These are phyloP conservation scores for Muscicapa striata DNA, from an alignment of 2,797 vertebrate species.

Conservation along the genomic window DNA sequence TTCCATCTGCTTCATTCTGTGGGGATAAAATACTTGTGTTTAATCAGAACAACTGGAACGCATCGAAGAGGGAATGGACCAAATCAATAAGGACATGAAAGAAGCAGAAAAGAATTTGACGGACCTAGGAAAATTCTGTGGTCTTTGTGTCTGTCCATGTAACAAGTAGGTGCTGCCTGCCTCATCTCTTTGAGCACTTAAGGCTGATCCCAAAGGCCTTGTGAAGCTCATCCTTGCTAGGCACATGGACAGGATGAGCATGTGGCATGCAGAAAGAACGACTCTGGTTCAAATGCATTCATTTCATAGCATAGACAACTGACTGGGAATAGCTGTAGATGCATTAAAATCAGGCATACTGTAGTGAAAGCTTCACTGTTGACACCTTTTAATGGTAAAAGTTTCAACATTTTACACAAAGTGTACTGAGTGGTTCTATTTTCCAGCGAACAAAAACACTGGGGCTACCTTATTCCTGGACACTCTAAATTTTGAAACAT, in stretches of 20 bases:
- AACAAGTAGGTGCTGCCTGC: constrained; percentile 99
- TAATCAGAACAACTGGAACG: constrained; percentile 99
- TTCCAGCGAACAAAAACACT: background rate
- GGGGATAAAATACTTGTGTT: constrained; percentile 99
- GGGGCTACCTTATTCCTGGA: constrained; percentile 41
- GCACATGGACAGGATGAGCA: constrained; percentile 82
- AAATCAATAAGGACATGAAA: constrained; percentile 99
- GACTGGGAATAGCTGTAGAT: constrained; percentile 77
- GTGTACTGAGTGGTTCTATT: constrained; percentile 70
- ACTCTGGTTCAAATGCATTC: constrained; percentile 79
- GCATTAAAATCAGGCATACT: constrained; percentile 84
- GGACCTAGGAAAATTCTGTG: constrained; percentile 99
- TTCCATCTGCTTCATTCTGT: constrained; percentile 98
- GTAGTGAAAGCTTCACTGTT: constrained; percentile 79
- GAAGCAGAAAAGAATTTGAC: constrained; percentile 99
- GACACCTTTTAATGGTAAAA: constrained; percentile 71
- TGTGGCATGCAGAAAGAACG: constrained; percentile 83
- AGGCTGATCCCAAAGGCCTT: constrained; percentile 82
- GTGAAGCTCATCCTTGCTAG: constrained; percentile 82
- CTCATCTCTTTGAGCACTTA: constrained; percentile 87
- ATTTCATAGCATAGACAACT: constrained; percentile 82
- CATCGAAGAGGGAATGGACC: constrained; percentile 99
- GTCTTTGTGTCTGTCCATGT: constrained; percentile 99
- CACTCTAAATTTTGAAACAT: constrained; percentile 20
- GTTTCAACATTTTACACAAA: constrained; percentile 84